Evolutionary conservation across 2,797 vertebrate species (phyloP), one percentile per base, ranked within the genome.

Genomic region (Eutrigla gurnardus): DNA sequence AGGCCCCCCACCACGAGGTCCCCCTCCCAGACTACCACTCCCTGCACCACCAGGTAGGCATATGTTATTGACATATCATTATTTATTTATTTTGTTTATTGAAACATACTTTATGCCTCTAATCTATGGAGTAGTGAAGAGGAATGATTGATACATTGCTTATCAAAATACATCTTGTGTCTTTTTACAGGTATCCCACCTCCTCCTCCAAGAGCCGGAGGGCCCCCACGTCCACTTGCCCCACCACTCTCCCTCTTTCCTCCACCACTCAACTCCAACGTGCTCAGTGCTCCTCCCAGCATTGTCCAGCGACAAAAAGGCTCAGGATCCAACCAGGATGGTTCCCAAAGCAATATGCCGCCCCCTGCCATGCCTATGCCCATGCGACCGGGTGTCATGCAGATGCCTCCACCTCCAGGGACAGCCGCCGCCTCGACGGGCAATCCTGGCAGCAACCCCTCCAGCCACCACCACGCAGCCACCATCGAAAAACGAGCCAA

Each of bases 401-500:
- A 94, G 89, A 93, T 94, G 88, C 95, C 95, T 4, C 94, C 94
- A 17, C 95, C 95, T 0, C 95, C 95, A 0, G 95, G 93, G 6
- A 95, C 95, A 10, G 86, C 86, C 1, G 71, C 87, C 0, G 75
- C 89, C 6, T 57, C 85, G 0, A 0, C 77, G 0, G 88, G 84
- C 25, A 90, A 86, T 64, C 79, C 81, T 1, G 78, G 80, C 47
- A 65, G 55, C 79, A 89, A 89, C 61, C 71, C 87, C 1, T 66
- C 91, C 0, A 49, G 89, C 25, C 93, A 89, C 59, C 93, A 93
- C 72, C 93, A 94, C 43, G 92, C 96, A 0, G 96, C 97, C 86
- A 99, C 97, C 88, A 99, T 98, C 4, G 98, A 99, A 91, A 99
- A 99, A 88, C 96, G 98, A 25, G 96, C 98, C 77, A 95, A 91